Base-by-base conservation (phyloP, 2,113 vertebrate species). In the Ctenodactylus gundi region DNA sequence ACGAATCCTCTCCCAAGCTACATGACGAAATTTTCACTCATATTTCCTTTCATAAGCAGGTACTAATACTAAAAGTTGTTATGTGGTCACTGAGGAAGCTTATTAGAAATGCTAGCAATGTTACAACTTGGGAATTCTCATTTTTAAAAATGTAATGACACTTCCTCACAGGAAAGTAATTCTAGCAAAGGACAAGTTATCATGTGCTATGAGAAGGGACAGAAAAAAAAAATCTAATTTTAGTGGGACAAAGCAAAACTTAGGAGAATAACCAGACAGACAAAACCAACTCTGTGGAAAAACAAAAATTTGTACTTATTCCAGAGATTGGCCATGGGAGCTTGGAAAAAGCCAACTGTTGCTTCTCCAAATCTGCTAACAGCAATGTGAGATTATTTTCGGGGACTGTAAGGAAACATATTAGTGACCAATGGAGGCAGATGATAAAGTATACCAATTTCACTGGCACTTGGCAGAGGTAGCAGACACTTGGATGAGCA, bases 1-100 rank as follows among this genome's bases (percentile, higher is more conserved):
- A 98, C n/a, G 46, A 86, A 41, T 31, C 58, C 2, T 81, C 44
- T 36, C 64, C 53, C 64, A 58, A 83, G 81, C 64, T 64, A 60
- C 14, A 31, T 12, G 15, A n/a, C 39, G 68, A 75, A 68, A 36
- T 89, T 87, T 44, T 84, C 62, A 85, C 68, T 90, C 85, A 49
- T 77, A 23, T 67, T 39, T 84, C 53, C 49, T 85, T 96, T 87
- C 80, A 60, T 29, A 81, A 76, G 72, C 68, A 94, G 62, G n/a
- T 91, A 64, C 49, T 92, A 34, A 23, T 78, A 53, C 60, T 36
- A 51, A 77, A 60, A 91, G 81, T 27, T 91, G 23, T 34, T 60
- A 41, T 3, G 8, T 83, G 18, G 41, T 87, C 60, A 70, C 73
- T 27, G 2, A 72, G 78, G 85, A 93, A 89, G 49, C 36, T 70